A percentile compares a stretch with the other conserved stretches of the same genome.
These are phyloP conservation scores for Drosophila emarginata DNA, from an alignment of 2,888 invertebrate genomes.

Conservation along the genomic window DNA sequence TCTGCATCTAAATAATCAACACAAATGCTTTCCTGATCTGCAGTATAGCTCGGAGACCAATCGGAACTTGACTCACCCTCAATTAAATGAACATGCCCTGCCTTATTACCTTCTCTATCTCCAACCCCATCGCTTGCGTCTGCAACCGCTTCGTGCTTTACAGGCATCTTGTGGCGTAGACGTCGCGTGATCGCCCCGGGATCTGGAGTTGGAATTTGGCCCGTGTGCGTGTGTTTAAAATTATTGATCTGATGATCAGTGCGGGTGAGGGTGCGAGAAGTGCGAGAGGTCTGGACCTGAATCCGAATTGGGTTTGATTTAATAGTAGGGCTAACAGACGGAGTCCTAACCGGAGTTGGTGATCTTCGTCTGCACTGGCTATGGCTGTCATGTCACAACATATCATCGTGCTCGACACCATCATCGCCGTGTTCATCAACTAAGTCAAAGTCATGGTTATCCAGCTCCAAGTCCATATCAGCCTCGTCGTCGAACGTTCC, in stretches of 20 bases:
- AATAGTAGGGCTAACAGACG: neutral
- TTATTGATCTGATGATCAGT: constrained; percentile 19
- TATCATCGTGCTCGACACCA: constrained; percentile 63
- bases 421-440: constrained; percentile 67
- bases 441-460: constrained; percentile 80
- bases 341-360: constrained; percentile 1
- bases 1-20: constrained; percentile 55
- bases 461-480: constrained; percentile 80
- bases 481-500: constrained; percentile 79
- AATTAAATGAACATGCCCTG: constrained; percentile 1
- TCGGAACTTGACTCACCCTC: constrained; percentile 10
- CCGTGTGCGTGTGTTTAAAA: constrained; percentile 3
- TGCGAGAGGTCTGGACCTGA: constrained; percentile 21
- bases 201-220: constrained; percentile 8
- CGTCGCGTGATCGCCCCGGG: neutral
- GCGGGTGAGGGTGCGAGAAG: constrained; percentile 19
- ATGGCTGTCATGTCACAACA: constrained; percentile 78
- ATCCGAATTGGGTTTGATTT: constrained; percentile 9
- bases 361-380: constrained; percentile 9
- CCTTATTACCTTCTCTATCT: neutral
- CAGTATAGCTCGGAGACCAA: constrained; percentile 27
- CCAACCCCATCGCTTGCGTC: neutral
- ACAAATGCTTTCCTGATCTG: constrained; percentile 39
- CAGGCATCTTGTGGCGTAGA: neutral
- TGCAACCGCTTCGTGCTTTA: neutral